Evolutionary conservation across 2,888 invertebrate species (phyloP), one percentile per base, ranked within the genome.

Genomic region (Pseudanteris insignis): DNA sequence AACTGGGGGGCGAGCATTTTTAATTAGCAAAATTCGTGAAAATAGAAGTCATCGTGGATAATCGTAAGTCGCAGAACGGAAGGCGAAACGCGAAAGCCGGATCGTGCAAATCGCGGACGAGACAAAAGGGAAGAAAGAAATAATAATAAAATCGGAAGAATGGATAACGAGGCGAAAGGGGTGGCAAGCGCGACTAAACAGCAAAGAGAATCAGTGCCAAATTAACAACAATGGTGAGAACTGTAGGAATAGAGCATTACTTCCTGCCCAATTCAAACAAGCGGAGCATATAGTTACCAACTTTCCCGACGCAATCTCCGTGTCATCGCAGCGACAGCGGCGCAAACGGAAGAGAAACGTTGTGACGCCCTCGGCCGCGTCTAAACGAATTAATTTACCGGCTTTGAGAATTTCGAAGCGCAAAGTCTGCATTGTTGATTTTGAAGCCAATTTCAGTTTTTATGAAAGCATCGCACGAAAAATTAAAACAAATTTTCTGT

Each of bases 261-360:
- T 72, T 70, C 71, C 74, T 67, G 71, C 64, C 71, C 70, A 70
- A 74, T 72, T 71, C 70, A 76, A 75, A 75, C 74, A 74, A 74
- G 69, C 72, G 64, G 57, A 69, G 71, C 73, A 72, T 71, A 70
- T 73, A 76, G 74, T 72, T 75, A 70, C 66, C 67, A 75, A 74
- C 74, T 75, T 74, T 68, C 66, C 69, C 71, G 68, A 68, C 74
- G 66, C 64, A 67, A 67, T 68, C 72, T 68, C 68, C 70, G 70
- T 69, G 68, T 69, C 70, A 69, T 64, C 66, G 68, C 54, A 62
- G 63, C 63, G 64, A 61, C 66, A 64, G 54, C 62, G 54, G 64
- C 50, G 50, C 59, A 62, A 55, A 55, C 63, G 63, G 63, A 66
- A 65, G 61, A 58, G 60, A 55, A 59, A 60, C 65, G 64, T 67